phyloP scores from a whole-genome alignment of 2,113 vertebrate species.

The Stigmatopora nigra region DNA sequence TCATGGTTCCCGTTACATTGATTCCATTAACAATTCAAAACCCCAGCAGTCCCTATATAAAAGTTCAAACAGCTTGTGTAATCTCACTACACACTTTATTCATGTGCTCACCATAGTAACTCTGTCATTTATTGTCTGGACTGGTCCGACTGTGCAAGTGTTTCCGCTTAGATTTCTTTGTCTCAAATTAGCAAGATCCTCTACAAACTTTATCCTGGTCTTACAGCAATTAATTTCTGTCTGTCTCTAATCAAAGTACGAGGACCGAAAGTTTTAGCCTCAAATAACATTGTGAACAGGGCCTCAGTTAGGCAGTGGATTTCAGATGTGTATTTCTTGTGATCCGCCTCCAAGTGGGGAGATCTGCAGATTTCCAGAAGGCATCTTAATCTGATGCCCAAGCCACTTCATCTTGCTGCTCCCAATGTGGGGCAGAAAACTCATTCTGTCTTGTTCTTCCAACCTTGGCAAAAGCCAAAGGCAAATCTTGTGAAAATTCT shows the following conservation, averaged over 20 bases:
- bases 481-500: conserved; percentile 13
- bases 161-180: conserved; percentile 30
- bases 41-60: neutral
- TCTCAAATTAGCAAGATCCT: conserved; percentile 4
- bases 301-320: conserved; percentile 34
- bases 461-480: no score
- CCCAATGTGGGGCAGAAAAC: no score
- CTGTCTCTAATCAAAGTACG: conserved; percentile 41
- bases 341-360: neutral
- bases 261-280: conserved; percentile 20
- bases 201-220: conserved; percentile 33
- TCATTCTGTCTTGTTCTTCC: no score
- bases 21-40: neutral
- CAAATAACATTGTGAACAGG: conserved; percentile 26
- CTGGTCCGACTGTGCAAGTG: conserved; percentile 30
- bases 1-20: neutral
- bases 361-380: no score
- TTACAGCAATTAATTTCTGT: conserved; percentile 35
- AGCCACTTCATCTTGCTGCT: no score
- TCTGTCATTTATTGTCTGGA: conserved; percentile 12
- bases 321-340: conserved; percentile 25
- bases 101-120: conserved; percentile 39
- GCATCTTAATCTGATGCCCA: no score
- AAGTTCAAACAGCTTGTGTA: neutral
- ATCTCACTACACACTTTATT: conserved; percentile 2